Evolutionary conservation across 2,113 vertebrate species (phyloP), one percentile per base, ranked within the genome.

Genomic region (Petromus typicus): DNA sequence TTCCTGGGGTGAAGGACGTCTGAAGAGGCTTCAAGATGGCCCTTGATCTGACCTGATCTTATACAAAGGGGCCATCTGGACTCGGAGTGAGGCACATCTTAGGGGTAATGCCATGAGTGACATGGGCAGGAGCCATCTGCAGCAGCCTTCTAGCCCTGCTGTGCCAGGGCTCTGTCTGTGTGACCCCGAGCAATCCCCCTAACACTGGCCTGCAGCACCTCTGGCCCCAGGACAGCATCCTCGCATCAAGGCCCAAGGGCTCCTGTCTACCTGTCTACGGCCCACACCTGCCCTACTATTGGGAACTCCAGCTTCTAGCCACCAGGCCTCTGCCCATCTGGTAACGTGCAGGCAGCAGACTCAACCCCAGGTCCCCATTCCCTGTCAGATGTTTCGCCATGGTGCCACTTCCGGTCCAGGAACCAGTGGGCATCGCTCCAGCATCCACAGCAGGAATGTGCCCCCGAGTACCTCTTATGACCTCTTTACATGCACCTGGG

Each of bases 221-320:
- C 3, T 4, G 23, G 9, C 14, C 67, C 54, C 9, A 7, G 32
- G 51, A 0, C 11, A 4, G 27, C 0, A 3, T 12, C 0, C 13
- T 11, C 30, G 2, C 6, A 3, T 40, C 27, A 40, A 69, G 61
- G 3, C 20, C 54, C 51, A 0, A 6, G 56, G 56, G 48, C 14
- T 0, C n/a, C 2, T 4, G 5, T n/a, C 25, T 23, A 2, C 30
- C 40, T 7, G 11, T 37, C 18, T 43, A 37, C 76, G 11, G 13
- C 18, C 12, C 1, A 2, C 7, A 16, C 11, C 4, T 11, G 45
- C 78, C n/a, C 69, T 25, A n/a, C 7, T 30, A 16, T 57, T 18
- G 12, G 32, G 17, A 20, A n/a, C 27, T 30, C 43, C 22, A 59
- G 22, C 48, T 59, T 40, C 54, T 4, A 17, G 40, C 8, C 51